Conservation (phyloP, 2,797 vertebrate genomes). For the Lagorchestes hirsutus region DNA sequence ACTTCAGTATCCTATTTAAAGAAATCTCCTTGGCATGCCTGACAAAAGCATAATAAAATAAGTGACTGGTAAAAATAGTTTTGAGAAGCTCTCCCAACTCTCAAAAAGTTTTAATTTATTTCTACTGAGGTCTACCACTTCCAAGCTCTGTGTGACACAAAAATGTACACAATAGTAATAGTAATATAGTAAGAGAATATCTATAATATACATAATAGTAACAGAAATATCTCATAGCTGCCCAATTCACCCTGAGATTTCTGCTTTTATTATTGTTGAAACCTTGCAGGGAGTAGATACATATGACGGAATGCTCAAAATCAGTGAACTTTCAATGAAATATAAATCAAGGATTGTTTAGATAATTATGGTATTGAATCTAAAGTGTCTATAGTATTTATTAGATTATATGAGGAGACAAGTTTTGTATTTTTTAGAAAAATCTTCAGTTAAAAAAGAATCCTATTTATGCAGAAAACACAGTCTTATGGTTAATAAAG, state of each 20-base stretch:
- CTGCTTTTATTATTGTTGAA: conserved; percentile 46
- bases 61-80: conserved; percentile 37
- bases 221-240: neutral
- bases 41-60: conserved; percentile 16
- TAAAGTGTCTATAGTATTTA: neutral
- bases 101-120: conserved; percentile 38
- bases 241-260: neutral
- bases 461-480: neutral
- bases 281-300: neutral
- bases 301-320: neutral
- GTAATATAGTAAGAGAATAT: too few species aligned
- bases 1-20: neutral
- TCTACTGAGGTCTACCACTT: neutral
- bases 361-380: neutral
- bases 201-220: too few species aligned
- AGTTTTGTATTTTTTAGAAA: neutral
- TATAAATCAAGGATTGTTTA: conserved; percentile 3
- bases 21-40: neutral
- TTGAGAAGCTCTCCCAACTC: neutral
- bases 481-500: neutral
- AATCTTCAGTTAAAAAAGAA: neutral
- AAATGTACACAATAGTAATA: neutral
- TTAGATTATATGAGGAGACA: neutral
- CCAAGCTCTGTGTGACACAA: conserved; percentile 9
- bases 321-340: neutral